These are phyloP conservation scores for Vidua chalybeata DNA, from an alignment of 2,113 vertebrate genomes.

Conservation along the genomic window DNA sequence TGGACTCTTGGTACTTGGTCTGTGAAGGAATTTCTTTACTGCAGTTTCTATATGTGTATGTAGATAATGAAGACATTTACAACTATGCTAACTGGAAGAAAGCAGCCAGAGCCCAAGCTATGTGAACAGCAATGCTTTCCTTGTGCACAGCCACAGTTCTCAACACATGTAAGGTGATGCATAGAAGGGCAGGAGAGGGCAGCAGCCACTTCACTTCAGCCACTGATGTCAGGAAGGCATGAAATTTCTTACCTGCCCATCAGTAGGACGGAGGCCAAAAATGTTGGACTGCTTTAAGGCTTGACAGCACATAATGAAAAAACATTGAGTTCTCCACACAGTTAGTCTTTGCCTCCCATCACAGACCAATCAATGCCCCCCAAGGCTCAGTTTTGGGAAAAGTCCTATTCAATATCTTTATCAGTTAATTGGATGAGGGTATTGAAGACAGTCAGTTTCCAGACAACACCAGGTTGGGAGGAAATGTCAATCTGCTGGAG, in stretches of 20 bases:
- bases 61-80: not conserved
- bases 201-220: not conserved
- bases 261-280: not conserved
- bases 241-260: not conserved
- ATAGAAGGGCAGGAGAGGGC: not conserved
- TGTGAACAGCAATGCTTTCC: not conserved
- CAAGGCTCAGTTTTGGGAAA: not conserved
- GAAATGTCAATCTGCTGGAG: not conserved
- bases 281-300: not conserved
- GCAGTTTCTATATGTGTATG: not conserved
- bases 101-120: not conserved
- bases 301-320: not conserved
- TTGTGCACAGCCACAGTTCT: not conserved
- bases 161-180: not conserved
- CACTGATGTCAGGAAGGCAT: not conserved
- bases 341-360: not conserved
- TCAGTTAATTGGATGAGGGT: rapidly evolving
- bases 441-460: not conserved
- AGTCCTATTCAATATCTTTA: not conserved
- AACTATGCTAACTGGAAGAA: not conserved
- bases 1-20: not conserved
- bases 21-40: not conserved
- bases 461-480: not conserved
- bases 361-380: not conserved
- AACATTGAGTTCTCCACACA: not conserved